Percentiles rank a stretch among this genome's conserved stretches.
phyloP scores from a whole-genome alignment of 2,113 vertebrate species.

The Macrotis lagotis region DNA sequence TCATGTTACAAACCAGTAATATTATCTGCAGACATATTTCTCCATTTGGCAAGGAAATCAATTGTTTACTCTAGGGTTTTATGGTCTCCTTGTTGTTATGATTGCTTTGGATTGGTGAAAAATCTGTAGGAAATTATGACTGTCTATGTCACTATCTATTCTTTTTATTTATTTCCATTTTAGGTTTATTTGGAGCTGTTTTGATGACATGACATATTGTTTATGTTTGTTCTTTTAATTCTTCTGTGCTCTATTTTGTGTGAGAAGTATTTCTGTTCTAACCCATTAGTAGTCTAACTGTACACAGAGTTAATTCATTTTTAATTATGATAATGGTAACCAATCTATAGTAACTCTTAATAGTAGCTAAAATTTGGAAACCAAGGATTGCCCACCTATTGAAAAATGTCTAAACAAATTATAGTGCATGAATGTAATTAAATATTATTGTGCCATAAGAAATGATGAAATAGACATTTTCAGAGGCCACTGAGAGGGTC shows the following conservation, averaged over 20 bases:
- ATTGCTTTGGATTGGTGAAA: not conserved
- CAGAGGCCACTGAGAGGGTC: not conserved
- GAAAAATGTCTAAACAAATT: not conserved
- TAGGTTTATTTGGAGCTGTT: not conserved
- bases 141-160: not conserved
- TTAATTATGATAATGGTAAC: not conserved
- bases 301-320: not conserved
- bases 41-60: not conserved
- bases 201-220: not conserved
- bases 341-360: not conserved
- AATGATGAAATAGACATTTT: not conserved
- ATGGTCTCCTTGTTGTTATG: not conserved
- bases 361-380: not conserved
- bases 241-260: not conserved
- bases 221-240: not conserved
- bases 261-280: not conserved
- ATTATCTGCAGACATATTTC: not conserved
- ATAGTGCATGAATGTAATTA: not conserved
- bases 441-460: not conserved
- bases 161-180: not conserved
- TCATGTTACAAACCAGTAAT: not conserved
- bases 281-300: not conserved
- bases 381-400: not conserved
- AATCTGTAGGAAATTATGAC: not conserved
- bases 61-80: not conserved